These are phyloP conservation scores for Lutraria lutraria DNA, from an alignment of 2,888 invertebrate genomes.

Conservation along the genomic window DNA sequence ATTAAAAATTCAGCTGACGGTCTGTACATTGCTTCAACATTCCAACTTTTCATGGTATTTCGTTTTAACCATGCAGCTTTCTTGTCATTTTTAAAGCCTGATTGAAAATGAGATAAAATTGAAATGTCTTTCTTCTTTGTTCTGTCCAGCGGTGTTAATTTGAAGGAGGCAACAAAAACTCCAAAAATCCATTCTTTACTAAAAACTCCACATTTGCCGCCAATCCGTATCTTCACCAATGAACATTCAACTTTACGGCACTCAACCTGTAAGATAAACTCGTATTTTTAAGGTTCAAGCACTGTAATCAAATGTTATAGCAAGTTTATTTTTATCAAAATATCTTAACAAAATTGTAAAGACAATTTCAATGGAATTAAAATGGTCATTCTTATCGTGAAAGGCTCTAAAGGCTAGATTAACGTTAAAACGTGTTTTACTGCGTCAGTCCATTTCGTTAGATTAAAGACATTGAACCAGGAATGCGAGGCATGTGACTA, in stretches of 20 bases:
- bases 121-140: neutral
- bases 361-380: no score
- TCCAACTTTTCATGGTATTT: conserved; percentile 14
- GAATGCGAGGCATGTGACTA: no score
- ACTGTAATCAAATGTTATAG: no score
- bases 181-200: conserved; percentile 25
- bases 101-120: neutral
- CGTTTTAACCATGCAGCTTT: neutral
- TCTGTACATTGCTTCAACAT: neutral
- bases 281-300: no score
- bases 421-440: no score
- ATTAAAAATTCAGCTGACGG: neutral
- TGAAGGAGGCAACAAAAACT: conserved; percentile 11
- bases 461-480: no score
- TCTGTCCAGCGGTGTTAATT: neutral
- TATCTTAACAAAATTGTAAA: no score
- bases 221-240: neutral
- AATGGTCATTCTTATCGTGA: no score
- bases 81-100: neutral
- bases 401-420: no score
- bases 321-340: no score
- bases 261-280: no score
- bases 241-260: neutral
- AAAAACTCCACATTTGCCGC: neutral
- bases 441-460: no score